Base-by-base conservation (phyloP, 2,888 invertebrate genomes). In the Acanthosepion esculentum region DNA sequence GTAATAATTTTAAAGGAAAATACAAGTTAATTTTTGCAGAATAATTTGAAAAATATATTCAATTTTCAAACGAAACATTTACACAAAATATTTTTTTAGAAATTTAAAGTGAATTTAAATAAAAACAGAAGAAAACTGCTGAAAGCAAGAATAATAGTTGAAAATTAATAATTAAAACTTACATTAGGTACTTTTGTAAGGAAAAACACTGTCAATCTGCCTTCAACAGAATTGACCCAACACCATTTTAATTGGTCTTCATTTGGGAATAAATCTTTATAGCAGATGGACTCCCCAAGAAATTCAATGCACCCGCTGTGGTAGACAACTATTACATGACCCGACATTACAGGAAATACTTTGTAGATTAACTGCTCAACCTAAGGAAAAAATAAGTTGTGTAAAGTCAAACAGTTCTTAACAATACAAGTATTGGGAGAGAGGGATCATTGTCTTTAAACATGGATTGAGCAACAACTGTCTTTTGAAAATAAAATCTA, bases 221-320 rank as follows among this genome's bases (percentile, higher is more conserved):
- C 55, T 50, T 26, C 26, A 33, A 64, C 15, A n/a, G 53, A 53
- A 18, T 94, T 64, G 7, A 92, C 59, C 48, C 91, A 48, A 64
- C 94, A 94, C 94, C 94, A 95, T 48, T 92, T 94, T 41, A 95
- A 92, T 8, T n/a, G 91, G n/a, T 94, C 94, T 26, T 64, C 48
- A n/a, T 93, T 48, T 48, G 59, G 91, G 23, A 95, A 50, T 33
- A 91, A 41, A 91, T 93, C 15, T 55, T 94, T 91, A 64, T 91
- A 48, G 50, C 55, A 48, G 20, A 50, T 55, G 1, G 64, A 55
- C 18, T 50, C 53, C 20, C 93, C 93, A 91, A 95, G 94, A 92
- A 94, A 94, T n/a, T 78, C 94, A 41, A 94, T 64, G 33, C n/a
- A 55, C 10, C 95, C 95, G 94, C 94, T 94, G 50, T 95, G 91